Base-by-base conservation (phyloP, 2,888 invertebrate species). In the Drosophila anomalata region DNA sequence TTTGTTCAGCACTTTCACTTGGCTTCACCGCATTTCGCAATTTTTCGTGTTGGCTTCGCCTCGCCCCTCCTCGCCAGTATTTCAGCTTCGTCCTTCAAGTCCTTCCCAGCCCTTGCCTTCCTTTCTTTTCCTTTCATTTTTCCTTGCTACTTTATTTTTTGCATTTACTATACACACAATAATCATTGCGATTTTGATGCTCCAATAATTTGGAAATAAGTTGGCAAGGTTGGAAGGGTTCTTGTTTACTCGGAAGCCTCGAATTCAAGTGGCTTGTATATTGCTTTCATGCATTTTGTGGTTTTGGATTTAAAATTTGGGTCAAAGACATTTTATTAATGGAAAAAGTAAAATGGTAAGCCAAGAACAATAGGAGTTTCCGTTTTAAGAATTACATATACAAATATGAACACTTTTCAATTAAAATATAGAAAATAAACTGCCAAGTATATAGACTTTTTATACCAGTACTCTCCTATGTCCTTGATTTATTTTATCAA, bases 151-250 rank as follows among this genome's bases (percentile, higher is more conserved):
- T n/a, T 53, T 39, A 33, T 11, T 22, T 41, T 39, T 33, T 26
- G 57, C 52, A 62, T 72, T 50, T 51, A 44, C 75, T 52, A 55
- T 62, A 61, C 83, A 84, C 78, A 85, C 77, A 82, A 83, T 87
- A 85, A 85, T 87, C 86, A 85, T 79, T 86, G 76, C 80, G 86
- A 87, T 85, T 86, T 87, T 87, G 87, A 85, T 85, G 84, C 84
- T 85, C 84, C 86, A 85, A 85, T 85, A 83, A 85, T 85, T 87
- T 76, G 76, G 70, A 71, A 85, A 87, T 77, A 71, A 75, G 75
- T 67, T 61, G 71, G 75, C 78, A 69, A 6, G 53, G 20, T 24
- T 36, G 65, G 53, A 84, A 80, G 78, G 82, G 81, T 80, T 79
- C 42, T 52, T 58, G 56, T 48, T 53, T 42, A 51, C 54, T 54